Base-by-base conservation (phyloP, 92 coral and sea anemone genomes). In the Umimayanthus chanpuru region DNA sequence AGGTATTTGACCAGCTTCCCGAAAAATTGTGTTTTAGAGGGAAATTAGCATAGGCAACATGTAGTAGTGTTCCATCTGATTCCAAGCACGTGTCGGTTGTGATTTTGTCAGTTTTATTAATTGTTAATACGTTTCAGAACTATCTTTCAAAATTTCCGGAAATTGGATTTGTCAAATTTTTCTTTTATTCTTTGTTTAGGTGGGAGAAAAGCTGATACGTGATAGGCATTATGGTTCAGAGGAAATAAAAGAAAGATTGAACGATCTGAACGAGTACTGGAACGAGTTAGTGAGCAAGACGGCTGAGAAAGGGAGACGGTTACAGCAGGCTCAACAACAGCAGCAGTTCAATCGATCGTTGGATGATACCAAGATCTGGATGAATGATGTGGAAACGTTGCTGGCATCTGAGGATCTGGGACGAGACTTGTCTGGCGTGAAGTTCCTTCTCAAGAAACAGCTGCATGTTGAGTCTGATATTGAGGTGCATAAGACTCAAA, bases 381-480 rank as follows among this genome's bases (percentile, higher is more conserved):
- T 95, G 94, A 93, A 92, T 55, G 99, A 96, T 18, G 90, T 92
- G 7, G 99, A 95, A 87, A 91, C 98, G 12, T 81, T 96, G 28
- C 95, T 96, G 55, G 93, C 96, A 28, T 94, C 96, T 32, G 96
- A 93, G 81, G 97, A 96, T 88, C 86, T 92, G 49, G 99, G 99
- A 3, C 96, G 93, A 66, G 96, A 93, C 80, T 79, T 96, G 88
- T 90, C 96, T 73, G 89, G 94, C 73, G 99, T 96, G 74, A 96
- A 96, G 86, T 96, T 96, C 90, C 87, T 96, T 39, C 94, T 95
- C 39, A 94, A 94, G 81, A 96, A 96, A 79, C 99, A 96, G 73
- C 94, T 95, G 84, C 90, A 94, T 70, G 90, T 92, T 21, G 96
- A 92, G 88, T 77, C 95, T 26, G 96, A 95, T 76, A 88, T 92